Conservation (phyloP, 2,797 vertebrate genomes). For the Threskiornis aethiopicus region DNA sequence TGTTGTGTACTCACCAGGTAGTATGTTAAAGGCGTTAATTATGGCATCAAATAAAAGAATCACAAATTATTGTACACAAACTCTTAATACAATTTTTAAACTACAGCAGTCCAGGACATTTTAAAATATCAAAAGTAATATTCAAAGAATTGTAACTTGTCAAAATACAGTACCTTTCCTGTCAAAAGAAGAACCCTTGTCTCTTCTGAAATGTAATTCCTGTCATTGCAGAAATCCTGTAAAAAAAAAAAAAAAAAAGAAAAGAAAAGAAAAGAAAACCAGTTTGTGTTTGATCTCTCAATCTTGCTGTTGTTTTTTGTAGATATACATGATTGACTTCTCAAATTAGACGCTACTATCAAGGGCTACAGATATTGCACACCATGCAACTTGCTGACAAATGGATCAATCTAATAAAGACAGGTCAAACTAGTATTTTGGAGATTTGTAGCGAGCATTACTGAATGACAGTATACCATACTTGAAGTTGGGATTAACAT, state of each 20-base stretch:
- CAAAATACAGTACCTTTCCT: slow-evolving; percentile 87
- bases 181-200: slow-evolving; percentile 91
- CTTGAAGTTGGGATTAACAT: not conserved
- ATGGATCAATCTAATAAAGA: not conserved
- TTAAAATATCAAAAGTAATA: not conserved
- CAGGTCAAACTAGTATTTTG: not conserved
- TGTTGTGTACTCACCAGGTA: not conserved
- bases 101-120: not conserved
- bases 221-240: slow-evolving; percentile 95
- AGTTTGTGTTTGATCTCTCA: not conserved
- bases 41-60: not conserved
- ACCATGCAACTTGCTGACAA: not conserved
- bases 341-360: not conserved
- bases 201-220: slow-evolving; percentile 91
- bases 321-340: not conserved
- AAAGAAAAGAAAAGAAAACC: not conserved
- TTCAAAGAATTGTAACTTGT: not conserved
- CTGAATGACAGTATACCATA: not conserved
- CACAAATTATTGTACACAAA: not conserved
- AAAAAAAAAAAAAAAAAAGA: not conserved
- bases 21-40: not conserved
- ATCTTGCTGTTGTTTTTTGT: not conserved
- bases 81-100: not conserved
- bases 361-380: not conserved
- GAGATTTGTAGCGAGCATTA: not conserved